These are phyloP conservation scores for Channa argus DNA, from an alignment of 2,113 vertebrate species.

Conservation along the genomic window DNA sequence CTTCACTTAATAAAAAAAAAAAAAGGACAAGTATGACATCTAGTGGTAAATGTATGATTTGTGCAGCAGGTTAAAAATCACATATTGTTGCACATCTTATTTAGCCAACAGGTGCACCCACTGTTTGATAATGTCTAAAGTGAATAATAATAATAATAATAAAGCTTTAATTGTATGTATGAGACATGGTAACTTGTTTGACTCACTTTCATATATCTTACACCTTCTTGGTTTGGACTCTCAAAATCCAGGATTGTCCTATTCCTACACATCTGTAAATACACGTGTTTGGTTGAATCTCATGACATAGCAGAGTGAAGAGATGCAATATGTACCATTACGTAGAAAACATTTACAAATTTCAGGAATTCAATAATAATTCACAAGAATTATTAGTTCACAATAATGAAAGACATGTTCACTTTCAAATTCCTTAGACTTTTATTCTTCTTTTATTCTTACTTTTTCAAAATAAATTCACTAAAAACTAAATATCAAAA, in stretches of 20 bases:
- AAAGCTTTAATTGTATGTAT: too few species aligned
- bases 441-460: neutral
- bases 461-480: neutral
- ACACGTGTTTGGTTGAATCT: neutral
- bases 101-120: too few species aligned
- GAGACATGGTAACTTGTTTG: neutral
- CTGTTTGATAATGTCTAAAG: too few species aligned
- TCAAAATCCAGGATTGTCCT: neutral
- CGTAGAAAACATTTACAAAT: neutral
- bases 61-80: neutral
- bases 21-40: constrained; percentile 38
- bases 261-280: neutral
- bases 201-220: neutral
- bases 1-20: too few species aligned
- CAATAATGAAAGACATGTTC: neutral
- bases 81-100: neutral
- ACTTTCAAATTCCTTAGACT: neutral
- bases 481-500: neutral
- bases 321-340: neutral
- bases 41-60: constrained; percentile 3
- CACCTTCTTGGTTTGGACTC: neutral
- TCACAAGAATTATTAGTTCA: neutral
- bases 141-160: too few species aligned
- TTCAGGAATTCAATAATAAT: neutral
- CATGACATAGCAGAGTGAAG: neutral